phyloP scores from a whole-genome alignment of 2,888 invertebrate genomes.

The Diloba caeruleocephala region DNA sequence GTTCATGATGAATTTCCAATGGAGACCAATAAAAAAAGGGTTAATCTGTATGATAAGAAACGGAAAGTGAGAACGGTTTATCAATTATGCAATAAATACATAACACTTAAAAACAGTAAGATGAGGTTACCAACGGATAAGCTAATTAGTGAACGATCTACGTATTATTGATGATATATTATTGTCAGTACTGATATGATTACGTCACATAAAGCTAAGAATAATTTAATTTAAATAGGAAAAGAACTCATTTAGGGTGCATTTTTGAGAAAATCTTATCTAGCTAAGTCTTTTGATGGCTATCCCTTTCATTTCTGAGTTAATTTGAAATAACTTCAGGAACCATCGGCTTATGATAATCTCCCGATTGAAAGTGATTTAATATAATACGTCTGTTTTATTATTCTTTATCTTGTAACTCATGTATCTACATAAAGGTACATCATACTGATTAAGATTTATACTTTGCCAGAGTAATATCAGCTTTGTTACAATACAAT shows the following conservation, averaged over 20 bases:
- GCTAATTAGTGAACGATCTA: too few relatives aligned
- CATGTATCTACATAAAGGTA: constrained; percentile 13
- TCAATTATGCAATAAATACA: neutral
- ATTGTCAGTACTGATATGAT: constrained; percentile 1
- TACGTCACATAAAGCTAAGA: constrained; percentile 4
- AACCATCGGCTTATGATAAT: constrained; percentile 47
- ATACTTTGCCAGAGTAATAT: constrained; percentile 9
- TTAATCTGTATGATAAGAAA: too few relatives aligned
- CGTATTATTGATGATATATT: constrained; percentile 23
- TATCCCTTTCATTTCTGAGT: constrained; percentile 5
- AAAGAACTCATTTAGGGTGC: neutral
- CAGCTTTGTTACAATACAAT: constrained; percentile 4
- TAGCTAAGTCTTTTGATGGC: neutral
- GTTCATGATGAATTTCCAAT: too few relatives aligned
- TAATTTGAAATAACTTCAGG: constrained; percentile 40
- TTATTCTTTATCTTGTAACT: constrained; percentile 20
- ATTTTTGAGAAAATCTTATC: constrained; percentile 45
- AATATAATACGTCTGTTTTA: constrained; percentile 18
- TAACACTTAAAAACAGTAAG: too few relatives aligned
- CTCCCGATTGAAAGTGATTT: constrained; percentile 32
- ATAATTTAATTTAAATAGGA: neutral
- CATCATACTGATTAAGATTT: constrained; percentile 16
- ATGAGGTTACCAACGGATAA: too few relatives aligned
- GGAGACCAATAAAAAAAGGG: too few relatives aligned
- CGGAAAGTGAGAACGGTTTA: neutral